Percentiles rank a stretch among this genome's conserved stretches.
Conservation (phyloP, 2,888 invertebrate species). For the Thera obeliscata region DNA sequence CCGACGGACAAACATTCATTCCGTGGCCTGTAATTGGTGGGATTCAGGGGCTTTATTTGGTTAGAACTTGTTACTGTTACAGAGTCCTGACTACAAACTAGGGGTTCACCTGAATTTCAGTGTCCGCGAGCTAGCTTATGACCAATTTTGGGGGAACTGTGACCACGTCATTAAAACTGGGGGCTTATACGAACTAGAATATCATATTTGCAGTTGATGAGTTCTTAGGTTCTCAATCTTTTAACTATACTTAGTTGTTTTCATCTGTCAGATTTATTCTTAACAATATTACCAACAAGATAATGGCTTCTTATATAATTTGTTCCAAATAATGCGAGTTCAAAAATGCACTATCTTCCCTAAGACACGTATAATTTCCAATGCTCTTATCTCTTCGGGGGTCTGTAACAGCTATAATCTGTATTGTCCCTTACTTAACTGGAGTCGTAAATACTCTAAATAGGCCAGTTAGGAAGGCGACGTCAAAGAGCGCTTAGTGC, state of each 20-base stretch:
- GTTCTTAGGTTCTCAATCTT: too few species aligned
- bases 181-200: too few species aligned
- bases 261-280: too few species aligned
- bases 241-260: too few species aligned
- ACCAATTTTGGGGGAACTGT: too few species aligned
- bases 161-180: too few species aligned
- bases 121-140: too few species aligned
- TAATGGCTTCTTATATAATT: too few species aligned
- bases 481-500: slow-evolving; percentile 47
- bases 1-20: slow-evolving; percentile 22
- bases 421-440: slow-evolving; percentile 54
- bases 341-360: not conserved
- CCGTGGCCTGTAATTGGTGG: slow-evolving; percentile 20
- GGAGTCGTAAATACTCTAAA: slow-evolving; percentile 65
- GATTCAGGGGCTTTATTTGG: slow-evolving; percentile 21
- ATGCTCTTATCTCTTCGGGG: slow-evolving; percentile 11
- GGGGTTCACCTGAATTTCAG: not conserved
- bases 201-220: too few species aligned
- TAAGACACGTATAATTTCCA: not conserved
- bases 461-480: slow-evolving; percentile 55
- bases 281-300: too few species aligned
- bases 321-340: too few species aligned
- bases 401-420: slow-evolving; percentile 45
- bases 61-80: slow-evolving; percentile 6
- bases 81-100: not conserved